Evolutionary conservation across 2,797 vertebrate genomes (phyloP).

Genomic region (Selene dorsalis): DNA sequence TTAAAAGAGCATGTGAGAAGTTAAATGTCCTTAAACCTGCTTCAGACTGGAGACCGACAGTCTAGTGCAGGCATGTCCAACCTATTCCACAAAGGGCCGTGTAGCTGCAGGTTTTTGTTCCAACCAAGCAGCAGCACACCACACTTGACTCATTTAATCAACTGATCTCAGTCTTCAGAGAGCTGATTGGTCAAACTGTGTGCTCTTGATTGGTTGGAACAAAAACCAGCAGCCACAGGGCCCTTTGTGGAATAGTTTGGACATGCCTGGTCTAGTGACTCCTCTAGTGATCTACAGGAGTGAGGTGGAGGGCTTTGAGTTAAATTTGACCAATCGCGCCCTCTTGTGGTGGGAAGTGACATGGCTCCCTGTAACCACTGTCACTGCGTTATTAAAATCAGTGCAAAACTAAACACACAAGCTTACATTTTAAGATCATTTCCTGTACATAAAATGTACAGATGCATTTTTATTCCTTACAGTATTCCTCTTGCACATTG

Average conservation of each 20-base stretch:
- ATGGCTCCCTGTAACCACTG: not conserved
- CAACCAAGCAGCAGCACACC: too few species aligned
- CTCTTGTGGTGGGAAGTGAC: conserved; percentile 52
- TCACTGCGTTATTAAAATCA: not conserved
- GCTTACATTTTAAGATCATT: not conserved
- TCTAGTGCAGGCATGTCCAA: too few species aligned
- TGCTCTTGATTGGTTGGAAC: too few species aligned
- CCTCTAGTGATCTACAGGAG: not conserved
- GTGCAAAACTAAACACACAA: conserved; percentile 27
- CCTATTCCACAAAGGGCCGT: too few species aligned
- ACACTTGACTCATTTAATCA: too few species aligned
- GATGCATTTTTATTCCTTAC: not conserved
- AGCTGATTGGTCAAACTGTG: too few species aligned
- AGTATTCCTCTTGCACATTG: not conserved
- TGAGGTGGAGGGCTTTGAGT: not conserved
- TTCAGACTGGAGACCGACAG: not conserved
- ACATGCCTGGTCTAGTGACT: too few species aligned
- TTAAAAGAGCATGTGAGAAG: not conserved
- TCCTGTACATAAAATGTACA: not conserved
- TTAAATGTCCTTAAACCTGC: not conserved
- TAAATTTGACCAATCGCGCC: conserved; percentile 19
- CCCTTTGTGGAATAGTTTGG: too few species aligned
- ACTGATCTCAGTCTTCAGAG: too few species aligned
- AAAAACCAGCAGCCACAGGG: too few species aligned
- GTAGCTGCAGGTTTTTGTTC: too few species aligned